phyloP scores from a whole-genome alignment of 2,797 vertebrate species.

The Meriones psammophilus region DNA sequence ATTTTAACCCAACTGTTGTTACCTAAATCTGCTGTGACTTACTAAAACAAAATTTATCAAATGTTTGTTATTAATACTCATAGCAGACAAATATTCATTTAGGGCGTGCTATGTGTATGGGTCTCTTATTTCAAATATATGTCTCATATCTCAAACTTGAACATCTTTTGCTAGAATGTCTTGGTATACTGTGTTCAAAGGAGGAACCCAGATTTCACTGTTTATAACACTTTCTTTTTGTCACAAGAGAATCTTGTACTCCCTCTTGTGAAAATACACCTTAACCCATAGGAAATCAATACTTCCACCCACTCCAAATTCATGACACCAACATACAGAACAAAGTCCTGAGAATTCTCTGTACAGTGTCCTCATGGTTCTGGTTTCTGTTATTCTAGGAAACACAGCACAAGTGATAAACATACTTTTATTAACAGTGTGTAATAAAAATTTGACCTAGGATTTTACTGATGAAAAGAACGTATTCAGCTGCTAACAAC shows the following conservation, averaged over 20 bases:
- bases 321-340: not conserved
- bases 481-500: conserved; percentile 19
- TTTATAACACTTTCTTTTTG: not conserved
- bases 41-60: conserved; percentile 12
- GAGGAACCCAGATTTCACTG: not conserved
- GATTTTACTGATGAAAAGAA: conserved; percentile 10
- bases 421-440: not conserved
- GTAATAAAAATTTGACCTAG: not conserved
- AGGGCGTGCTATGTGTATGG: not conserved
- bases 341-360: not conserved
- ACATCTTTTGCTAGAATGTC: conserved; percentile 2
- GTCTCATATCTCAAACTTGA: conserved; percentile 17
- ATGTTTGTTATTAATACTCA: not conserved
- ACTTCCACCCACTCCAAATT: not conserved
- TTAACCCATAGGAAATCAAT: conserved; percentile 1
- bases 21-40: not conserved
- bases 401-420: not conserved
- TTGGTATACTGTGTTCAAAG: not conserved
- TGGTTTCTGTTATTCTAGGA: not conserved
- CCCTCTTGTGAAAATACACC: not conserved
- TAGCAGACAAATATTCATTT: not conserved
- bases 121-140: too few relatives aligned
- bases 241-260: not conserved
- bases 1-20: not conserved
- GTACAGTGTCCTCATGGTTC: not conserved